These are phyloP conservation scores for Motacilla alba DNA, from an alignment of 2,113 vertebrate species.

Conservation along the genomic window DNA sequence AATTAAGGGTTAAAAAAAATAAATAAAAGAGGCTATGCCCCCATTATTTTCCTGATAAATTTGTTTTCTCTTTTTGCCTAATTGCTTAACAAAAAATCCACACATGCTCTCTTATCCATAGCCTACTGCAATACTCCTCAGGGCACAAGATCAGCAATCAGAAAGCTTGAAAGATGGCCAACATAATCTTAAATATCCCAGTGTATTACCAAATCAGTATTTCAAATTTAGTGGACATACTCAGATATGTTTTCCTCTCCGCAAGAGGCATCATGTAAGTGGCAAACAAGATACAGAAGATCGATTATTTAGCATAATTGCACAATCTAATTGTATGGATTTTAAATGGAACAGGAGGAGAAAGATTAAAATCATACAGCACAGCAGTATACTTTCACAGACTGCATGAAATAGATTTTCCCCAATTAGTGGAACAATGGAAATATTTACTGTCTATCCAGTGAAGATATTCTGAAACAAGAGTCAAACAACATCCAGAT, in stretches of 20 bases:
- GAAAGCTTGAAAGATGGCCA: conserved; percentile 51
- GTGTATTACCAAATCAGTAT: conserved; percentile 62
- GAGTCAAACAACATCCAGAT: conserved; percentile 34
- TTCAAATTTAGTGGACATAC: conserved; percentile 53
- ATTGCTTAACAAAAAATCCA: conserved; percentile 55
- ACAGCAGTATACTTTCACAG: conserved; percentile 57
- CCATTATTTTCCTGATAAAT: not conserved
- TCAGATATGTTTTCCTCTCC: conserved; percentile 44
- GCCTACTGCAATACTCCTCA: conserved; percentile 26
- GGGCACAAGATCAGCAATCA: conserved; percentile 44
- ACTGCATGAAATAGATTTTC: conserved; percentile 57
- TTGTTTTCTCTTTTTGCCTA: conserved; percentile 52
- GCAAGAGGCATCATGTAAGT: conserved; percentile 43
- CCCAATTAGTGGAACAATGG: conserved; percentile 49
- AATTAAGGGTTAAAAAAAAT: not conserved
- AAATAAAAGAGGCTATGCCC: not conserved
- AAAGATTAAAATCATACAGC: conserved; percentile 57
- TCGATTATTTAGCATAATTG: conserved; percentile 67
- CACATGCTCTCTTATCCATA: conserved; percentile 18
- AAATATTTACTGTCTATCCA: conserved; percentile 53
- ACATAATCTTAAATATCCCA: conserved; percentile 56
- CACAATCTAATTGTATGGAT: conserved; percentile 53
- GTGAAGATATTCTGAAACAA: conserved; percentile 41
- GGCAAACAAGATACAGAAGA: conserved; percentile 52
- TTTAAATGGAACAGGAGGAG: conserved; percentile 52